phyloP scores from a whole-genome alignment of 2,113 vertebrate genomes.

The Leptosomus discolor region DNA sequence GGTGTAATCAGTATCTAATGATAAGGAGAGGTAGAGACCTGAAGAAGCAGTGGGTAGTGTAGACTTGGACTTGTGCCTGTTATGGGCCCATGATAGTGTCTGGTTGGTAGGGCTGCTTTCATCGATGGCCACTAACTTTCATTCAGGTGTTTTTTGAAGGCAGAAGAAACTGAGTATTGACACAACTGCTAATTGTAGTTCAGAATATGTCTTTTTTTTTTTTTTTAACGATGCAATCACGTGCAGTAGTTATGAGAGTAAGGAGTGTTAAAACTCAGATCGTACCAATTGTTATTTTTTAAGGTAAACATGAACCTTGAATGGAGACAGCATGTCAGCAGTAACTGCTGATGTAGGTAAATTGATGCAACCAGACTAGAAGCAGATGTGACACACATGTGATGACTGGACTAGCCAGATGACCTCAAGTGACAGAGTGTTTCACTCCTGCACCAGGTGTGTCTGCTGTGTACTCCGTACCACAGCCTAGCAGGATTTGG shows the following conservation, averaged over 20 bases:
- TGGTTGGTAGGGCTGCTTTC: background rate
- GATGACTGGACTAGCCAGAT: background rate
- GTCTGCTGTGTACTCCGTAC: fast-evolving
- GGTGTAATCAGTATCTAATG: background rate
- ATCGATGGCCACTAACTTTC: background rate
- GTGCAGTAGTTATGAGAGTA: background rate
- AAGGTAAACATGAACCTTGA: background rate
- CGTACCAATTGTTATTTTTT: background rate
- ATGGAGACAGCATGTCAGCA: background rate
- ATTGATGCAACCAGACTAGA: background rate
- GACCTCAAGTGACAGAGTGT: background rate
- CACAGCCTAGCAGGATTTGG: background rate
- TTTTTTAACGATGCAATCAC: no score
- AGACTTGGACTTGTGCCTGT: background rate
- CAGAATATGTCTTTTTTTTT: background rate
- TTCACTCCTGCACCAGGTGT: background rate
- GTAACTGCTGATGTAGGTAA: background rate
- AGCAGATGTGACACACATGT: background rate
- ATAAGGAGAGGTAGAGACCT: background rate
- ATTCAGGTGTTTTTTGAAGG: background rate
- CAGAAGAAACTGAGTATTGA: background rate
- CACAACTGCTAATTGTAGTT: background rate
- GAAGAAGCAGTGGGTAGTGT: background rate
- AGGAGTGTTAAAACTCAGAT: background rate
- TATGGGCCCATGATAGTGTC: fast-evolving